A percentile compares a stretch with the other conserved stretches of the same genome.
phyloP scores from a whole-genome alignment of 2,888 invertebrate genomes.

The Brassicogethes aeneus region DNA sequence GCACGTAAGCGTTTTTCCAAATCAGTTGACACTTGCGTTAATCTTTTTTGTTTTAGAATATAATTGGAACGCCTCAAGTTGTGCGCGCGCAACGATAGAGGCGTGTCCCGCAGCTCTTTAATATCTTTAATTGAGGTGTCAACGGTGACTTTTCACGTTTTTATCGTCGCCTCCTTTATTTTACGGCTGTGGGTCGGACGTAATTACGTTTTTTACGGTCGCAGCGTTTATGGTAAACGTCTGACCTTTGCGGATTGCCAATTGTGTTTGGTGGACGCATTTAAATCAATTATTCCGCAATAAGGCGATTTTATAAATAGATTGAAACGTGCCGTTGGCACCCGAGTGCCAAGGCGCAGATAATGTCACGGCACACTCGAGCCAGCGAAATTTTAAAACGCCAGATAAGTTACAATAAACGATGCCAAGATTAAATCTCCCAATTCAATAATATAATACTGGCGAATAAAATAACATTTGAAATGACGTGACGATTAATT shows the following conservation, averaged over 20 bases:
- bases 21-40: conserved; percentile 29
- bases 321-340: too few species aligned
- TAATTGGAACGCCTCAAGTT: conserved; percentile 21
- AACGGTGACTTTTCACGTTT: conserved; percentile 24
- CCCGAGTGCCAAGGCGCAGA: too few species aligned
- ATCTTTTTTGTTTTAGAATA: conserved; percentile 17
- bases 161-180: conserved; percentile 20
- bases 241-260: conserved; percentile 1
- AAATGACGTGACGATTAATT: too few species aligned
- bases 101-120: conserved; percentile 25
- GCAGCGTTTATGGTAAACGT: not conserved
- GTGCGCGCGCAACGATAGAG: conserved; percentile 29
- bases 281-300: too few species aligned
- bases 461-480: too few species aligned
- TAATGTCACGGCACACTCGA: too few species aligned
- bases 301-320: too few species aligned
- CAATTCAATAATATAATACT: too few species aligned
- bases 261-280: too few species aligned
- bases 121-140: conserved; percentile 31
- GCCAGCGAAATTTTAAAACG: too few species aligned
- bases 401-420: too few species aligned
- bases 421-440: too few species aligned
- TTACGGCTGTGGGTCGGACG: conserved; percentile 13
- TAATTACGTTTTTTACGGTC: conserved; percentile 13
- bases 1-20: conserved; percentile 22